phyloP scores from a whole-genome alignment of 2,888 invertebrate genomes.

The Asteroscopus sphinx region DNA sequence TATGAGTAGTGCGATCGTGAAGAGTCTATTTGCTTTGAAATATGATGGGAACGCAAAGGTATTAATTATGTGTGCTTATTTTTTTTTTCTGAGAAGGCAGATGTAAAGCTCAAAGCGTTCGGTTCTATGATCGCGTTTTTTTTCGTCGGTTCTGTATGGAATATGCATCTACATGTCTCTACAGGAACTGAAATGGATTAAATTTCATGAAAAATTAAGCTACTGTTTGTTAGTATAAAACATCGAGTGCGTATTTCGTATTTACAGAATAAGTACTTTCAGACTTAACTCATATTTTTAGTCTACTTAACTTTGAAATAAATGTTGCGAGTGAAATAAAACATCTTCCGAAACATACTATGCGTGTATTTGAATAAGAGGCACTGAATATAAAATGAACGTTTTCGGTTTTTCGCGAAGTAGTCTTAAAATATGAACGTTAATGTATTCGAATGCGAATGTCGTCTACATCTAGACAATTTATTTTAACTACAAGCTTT shows the following conservation, averaged over 20 bases:
- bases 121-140: neutral
- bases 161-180: too few species aligned
- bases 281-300: conserved; percentile 23
- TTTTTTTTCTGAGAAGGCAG: neutral
- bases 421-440: conserved; percentile 50
- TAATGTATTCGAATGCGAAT: conserved; percentile 46
- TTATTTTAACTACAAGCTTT: conserved; percentile 44
- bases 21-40: conserved; percentile 27
- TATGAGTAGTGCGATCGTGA: conserved; percentile 23
- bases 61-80: neutral
- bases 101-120: neutral
- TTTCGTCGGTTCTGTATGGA: neutral
- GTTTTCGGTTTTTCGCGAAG: conserved; percentile 49
- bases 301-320: conserved; percentile 30
- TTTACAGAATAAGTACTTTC: conserved; percentile 16
- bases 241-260: neutral
- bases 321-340: conserved; percentile 39
- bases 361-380: conserved; percentile 41
- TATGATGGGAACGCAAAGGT: neutral
- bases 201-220: neutral
- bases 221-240: too few species aligned
- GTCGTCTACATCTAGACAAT: conserved; percentile 39
- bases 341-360: conserved; percentile 37
- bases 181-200: too few species aligned
- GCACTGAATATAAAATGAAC: conserved; percentile 45